Conservation (phyloP, 2,797 vertebrate genomes). For the Echeneis naucrates region DNA sequence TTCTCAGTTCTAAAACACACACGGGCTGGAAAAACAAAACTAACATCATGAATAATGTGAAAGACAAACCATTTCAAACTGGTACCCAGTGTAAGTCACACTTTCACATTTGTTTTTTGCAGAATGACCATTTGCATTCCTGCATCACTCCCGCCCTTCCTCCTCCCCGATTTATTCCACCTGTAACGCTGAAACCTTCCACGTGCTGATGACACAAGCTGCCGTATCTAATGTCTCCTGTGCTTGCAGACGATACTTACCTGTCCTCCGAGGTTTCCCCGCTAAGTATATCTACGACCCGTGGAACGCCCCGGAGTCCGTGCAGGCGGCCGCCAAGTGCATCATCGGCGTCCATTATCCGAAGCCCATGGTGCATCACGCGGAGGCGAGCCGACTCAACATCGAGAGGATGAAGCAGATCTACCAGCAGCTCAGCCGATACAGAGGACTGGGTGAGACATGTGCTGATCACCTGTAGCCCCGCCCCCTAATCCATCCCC, state of each 20-base stretch:
- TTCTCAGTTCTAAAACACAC: constrained; percentile 19
- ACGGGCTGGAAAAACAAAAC: constrained; percentile 30
- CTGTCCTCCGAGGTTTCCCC: constrained; percentile 85
- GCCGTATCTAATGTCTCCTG: constrained; percentile 74
- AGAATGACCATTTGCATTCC: neutral
- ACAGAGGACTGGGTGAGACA: constrained; percentile 82
- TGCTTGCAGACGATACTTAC: constrained; percentile 86
- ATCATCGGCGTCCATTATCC: constrained; percentile 85
- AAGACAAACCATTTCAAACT: neutral
- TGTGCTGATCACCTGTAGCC: neutral
- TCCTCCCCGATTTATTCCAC: neutral
- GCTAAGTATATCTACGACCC: constrained; percentile 88
- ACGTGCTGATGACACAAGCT: constrained; percentile 34
- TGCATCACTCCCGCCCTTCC: neutral
- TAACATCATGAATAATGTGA: neutral
- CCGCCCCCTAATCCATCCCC: no score
- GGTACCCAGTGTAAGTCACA: neutral
- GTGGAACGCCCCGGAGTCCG: constrained; percentile 84
- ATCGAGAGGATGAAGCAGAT: constrained; percentile 89
- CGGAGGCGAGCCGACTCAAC: constrained; percentile 85
- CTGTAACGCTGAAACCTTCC: neutral
- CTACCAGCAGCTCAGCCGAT: constrained; percentile 87
- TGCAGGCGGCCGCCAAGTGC: constrained; percentile 83
- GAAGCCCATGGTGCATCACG: constrained; percentile 87
- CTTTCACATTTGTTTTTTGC: neutral